A percentile compares a stretch with the other conserved stretches of the same genome.
Evolutionary conservation across 2,797 vertebrate genomes (phyloP).

Genomic region (Valencia hispanica): DNA sequence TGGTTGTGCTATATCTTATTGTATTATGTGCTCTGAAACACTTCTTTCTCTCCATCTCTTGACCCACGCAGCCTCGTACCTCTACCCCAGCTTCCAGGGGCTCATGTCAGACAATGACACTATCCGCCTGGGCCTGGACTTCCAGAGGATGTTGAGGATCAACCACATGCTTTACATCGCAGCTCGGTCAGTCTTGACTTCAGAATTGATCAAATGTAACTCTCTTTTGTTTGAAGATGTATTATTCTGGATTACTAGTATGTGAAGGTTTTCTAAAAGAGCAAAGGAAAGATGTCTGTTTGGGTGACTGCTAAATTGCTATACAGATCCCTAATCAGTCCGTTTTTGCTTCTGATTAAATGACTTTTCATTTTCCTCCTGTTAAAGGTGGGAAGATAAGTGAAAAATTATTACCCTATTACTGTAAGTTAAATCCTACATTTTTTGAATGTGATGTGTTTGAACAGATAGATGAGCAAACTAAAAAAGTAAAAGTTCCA

Average conservation of each 20-base stretch:
- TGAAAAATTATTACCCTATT: not conserved
- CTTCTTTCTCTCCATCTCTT: not conserved
- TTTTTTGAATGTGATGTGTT: too few species aligned
- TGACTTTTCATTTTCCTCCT: not conserved
- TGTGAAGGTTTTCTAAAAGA: not conserved
- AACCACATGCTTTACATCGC: conserved; percentile 92
- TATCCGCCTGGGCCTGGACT: conserved; percentile 88
- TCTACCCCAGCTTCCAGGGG: conserved; percentile 88
- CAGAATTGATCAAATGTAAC: conserved; percentile 10
- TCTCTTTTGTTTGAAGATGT: not conserved
- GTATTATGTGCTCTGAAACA: not conserved
- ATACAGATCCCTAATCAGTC: not conserved
- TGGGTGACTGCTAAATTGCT: not conserved
- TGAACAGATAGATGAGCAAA: too few species aligned
- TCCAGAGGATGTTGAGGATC: conserved; percentile 92
- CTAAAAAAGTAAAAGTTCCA: not conserved
- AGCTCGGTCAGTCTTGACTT: conserved; percentile 83
- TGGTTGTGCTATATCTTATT: not conserved
- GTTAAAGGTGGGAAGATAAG: not conserved
- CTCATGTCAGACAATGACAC: conserved; percentile 88
- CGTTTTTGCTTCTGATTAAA: not conserved
- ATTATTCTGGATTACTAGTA: not conserved
- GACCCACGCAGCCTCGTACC: conserved; percentile 73
- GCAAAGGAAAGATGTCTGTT: not conserved
- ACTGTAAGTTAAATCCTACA: too few species aligned